phyloP scores from a whole-genome alignment of 2,113 vertebrate genomes.

The Chinchilla lanigera region DNA sequence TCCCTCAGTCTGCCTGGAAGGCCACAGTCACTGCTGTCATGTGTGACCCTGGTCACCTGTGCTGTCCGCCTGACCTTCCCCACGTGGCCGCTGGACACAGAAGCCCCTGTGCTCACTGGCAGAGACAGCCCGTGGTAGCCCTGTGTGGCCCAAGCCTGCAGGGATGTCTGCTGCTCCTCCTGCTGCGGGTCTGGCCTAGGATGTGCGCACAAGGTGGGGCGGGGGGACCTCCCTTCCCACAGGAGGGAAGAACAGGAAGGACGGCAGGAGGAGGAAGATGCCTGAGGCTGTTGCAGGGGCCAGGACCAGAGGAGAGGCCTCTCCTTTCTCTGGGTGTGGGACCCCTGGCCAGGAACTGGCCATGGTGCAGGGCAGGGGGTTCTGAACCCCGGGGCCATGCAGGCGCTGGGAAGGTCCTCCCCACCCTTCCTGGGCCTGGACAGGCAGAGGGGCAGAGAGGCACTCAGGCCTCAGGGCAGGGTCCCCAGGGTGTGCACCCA shows the following conservation, averaged over 20 bases:
- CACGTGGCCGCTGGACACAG: background rate
- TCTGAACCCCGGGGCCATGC: background rate
- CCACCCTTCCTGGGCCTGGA: accelerated
- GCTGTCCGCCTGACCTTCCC: background rate
- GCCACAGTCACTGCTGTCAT: background rate
- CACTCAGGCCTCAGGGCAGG: background rate
- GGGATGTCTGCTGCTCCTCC: too few relatives aligned
- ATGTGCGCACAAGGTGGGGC: too few relatives aligned
- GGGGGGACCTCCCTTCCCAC: too few relatives aligned
- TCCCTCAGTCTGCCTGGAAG: background rate
- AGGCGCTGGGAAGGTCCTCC: background rate
- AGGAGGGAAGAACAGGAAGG: background rate
- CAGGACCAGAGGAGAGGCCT: background rate
- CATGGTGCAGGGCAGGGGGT: accelerated
- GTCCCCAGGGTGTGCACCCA: background rate
- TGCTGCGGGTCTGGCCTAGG: too few relatives aligned
- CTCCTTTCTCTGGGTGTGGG: accelerated
- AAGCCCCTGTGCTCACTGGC: background rate
- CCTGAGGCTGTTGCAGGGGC: too few relatives aligned
- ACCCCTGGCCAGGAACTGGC: accelerated
- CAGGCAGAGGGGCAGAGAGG: background rate
- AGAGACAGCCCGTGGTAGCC: background rate
- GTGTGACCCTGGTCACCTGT: background rate
- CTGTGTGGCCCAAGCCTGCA: too few relatives aligned
- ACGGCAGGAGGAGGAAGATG: background rate